Evolutionary conservation across 2,888 invertebrate species (phyloP).

Genomic region (Melinaea menophilus): DNA sequence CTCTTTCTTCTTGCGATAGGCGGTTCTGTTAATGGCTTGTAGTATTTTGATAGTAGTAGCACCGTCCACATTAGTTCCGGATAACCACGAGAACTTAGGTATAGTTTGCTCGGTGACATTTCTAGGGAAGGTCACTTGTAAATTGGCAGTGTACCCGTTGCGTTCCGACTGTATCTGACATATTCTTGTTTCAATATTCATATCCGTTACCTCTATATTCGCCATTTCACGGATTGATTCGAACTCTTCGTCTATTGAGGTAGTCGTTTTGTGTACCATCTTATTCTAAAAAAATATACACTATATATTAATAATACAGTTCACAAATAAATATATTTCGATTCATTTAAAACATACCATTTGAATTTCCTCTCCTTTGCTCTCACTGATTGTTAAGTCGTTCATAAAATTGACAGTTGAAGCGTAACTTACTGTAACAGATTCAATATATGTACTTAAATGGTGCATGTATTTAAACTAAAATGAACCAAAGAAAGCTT

Average conservation of each 20-base stretch:
- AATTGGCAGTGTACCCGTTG: conserved; percentile 73
- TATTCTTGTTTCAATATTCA: conserved; percentile 78
- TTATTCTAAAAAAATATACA: conserved; percentile 50
- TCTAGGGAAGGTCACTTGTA: conserved; percentile 80
- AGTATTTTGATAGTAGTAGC: conserved; percentile 84
- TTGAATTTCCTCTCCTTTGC: conserved; percentile 61
- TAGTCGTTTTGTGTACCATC: conserved; percentile 52
- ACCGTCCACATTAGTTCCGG: conserved; percentile 81
- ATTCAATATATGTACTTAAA: conserved; percentile 6
- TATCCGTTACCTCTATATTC: conserved; percentile 74
- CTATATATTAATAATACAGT: not conserved
- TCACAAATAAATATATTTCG: not conserved
- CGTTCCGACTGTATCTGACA: conserved; percentile 78
- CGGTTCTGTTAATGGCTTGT: conserved; percentile 88
- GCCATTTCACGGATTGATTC: conserved; percentile 74
- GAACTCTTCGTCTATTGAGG: conserved; percentile 72
- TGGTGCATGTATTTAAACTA: not conserved
- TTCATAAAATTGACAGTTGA: conserved; percentile 65
- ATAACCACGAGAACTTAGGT: conserved; percentile 73
- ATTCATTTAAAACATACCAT: conserved; percentile 47
- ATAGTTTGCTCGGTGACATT: conserved; percentile 68
- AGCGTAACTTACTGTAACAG: conserved; percentile 58
- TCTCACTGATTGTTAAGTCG: conserved; percentile 56
- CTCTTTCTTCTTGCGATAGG: conserved; percentile 88
- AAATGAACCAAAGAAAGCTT: conserved; percentile 35